Percentiles rank a stretch among this genome's conserved stretches.
These are phyloP conservation scores for Reticulitermes lucifugus DNA, from an alignment of 2,888 invertebrate genomes.

Conservation along the genomic window DNA sequence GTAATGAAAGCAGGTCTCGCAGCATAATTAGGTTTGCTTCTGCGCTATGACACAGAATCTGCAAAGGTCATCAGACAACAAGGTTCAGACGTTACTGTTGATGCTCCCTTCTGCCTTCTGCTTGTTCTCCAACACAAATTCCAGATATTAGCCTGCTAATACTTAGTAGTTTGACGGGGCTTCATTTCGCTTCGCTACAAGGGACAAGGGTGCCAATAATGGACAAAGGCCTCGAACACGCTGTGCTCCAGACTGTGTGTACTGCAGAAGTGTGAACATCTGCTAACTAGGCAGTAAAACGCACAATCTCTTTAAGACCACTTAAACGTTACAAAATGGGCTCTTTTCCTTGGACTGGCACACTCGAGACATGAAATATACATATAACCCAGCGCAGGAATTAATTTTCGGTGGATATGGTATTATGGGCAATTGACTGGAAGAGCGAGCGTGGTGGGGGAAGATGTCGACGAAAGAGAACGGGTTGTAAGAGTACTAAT, in stretches of 20 bases:
- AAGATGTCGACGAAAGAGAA: constrained; percentile 2
- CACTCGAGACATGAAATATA: constrained; percentile 52
- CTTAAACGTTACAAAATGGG: constrained; percentile 54
- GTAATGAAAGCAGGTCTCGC: neutral
- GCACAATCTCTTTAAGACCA: constrained; percentile 55
- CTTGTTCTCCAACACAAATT: constrained; percentile 45
- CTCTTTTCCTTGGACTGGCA: constrained; percentile 51
- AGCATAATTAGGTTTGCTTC: constrained; percentile 2
- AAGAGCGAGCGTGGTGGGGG: constrained; percentile 25
- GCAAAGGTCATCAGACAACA: constrained; percentile 44
- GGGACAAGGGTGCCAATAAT: constrained; percentile 48
- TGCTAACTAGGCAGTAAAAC: constrained; percentile 54
- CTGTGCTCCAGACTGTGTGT: constrained; percentile 22
- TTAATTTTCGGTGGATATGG: constrained; percentile 54
- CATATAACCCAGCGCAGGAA: constrained; percentile 51
- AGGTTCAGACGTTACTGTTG: neutral
- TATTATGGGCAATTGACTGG: constrained; percentile 51
- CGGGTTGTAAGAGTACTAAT: constrained; percentile 31
- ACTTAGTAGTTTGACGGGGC: constrained; percentile 53
- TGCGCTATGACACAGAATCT: neutral
- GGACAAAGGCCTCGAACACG: constrained; percentile 44
- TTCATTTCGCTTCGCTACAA: constrained; percentile 48
- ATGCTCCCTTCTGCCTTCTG: constrained; percentile 20
- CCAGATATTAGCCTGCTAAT: constrained; percentile 52
- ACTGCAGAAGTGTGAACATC: constrained; percentile 51